phyloP scores from a whole-genome alignment of 2,113 vertebrate genomes.

The Bubalus kerabau region DNA sequence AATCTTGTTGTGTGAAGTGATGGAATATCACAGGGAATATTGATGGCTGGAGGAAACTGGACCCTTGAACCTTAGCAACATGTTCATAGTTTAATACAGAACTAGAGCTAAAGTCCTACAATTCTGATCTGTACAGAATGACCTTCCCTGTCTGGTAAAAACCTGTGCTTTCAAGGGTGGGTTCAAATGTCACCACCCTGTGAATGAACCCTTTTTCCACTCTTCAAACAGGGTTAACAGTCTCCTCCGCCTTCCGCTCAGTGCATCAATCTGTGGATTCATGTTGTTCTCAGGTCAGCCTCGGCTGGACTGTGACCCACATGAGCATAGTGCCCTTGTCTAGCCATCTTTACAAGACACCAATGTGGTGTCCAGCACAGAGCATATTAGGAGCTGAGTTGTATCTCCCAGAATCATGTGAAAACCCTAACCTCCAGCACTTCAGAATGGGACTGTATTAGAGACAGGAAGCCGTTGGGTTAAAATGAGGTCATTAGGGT shows the following conservation, averaged over 20 bases:
- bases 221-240: background rate
- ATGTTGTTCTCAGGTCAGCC: background rate
- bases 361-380: background rate
- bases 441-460: background rate
- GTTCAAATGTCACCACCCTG: background rate
- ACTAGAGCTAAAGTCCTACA: background rate
- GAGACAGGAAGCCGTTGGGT: background rate
- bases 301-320: background rate
- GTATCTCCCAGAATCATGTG: background rate
- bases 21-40: background rate
- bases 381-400: background rate
- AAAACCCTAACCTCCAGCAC: background rate
- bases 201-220: background rate
- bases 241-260: background rate
- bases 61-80: background rate
- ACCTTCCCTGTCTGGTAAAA: background rate
- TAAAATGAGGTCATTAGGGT: background rate
- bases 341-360: background rate
- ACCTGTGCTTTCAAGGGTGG: background rate
- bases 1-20: background rate
- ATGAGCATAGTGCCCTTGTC: background rate
- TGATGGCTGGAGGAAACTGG: background rate
- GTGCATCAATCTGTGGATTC: too few relatives aligned
- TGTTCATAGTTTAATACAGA: background rate
- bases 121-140: background rate